These are phyloP conservation scores for Hucho hucho DNA, from an alignment of 2,113 vertebrate species.

Conservation along the genomic window DNA sequence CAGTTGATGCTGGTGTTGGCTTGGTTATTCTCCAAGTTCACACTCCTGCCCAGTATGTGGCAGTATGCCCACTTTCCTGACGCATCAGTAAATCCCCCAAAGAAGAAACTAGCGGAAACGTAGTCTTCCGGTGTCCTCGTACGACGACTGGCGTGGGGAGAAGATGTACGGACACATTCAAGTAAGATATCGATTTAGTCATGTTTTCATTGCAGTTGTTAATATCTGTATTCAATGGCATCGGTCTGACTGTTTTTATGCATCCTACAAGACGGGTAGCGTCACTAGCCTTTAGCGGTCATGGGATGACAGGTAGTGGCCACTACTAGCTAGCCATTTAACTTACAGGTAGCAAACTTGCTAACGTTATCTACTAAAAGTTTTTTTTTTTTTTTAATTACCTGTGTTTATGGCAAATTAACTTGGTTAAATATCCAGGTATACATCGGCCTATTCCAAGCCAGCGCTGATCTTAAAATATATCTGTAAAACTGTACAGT, in stretches of 20 bases:
- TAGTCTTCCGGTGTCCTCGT: conserved; percentile 23
- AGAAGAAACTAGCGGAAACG: conserved; percentile 18
- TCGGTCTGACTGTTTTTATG: neutral
- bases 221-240: neutral
- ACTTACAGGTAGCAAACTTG: neutral
- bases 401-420: too few species aligned
- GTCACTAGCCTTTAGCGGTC: neutral
- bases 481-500: neutral
- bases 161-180: conserved; percentile 29
- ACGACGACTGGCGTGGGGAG: neutral
- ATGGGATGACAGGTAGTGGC: neutral
- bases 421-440: neutral
- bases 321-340: neutral
- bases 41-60: conserved; percentile 19
- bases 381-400: too few species aligned
- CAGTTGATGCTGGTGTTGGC: neutral
- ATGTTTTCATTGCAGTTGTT: neutral
- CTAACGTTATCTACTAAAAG: too few species aligned
- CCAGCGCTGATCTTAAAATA: neutral
- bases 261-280: neutral
- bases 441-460: neutral
- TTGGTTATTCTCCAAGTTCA: neutral
- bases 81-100: neutral
- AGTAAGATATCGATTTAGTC: conserved; percentile 4
- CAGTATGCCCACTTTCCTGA: neutral